Conservation (phyloP, 2,797 vertebrate genomes). For the Lepus townsendii region DNA sequence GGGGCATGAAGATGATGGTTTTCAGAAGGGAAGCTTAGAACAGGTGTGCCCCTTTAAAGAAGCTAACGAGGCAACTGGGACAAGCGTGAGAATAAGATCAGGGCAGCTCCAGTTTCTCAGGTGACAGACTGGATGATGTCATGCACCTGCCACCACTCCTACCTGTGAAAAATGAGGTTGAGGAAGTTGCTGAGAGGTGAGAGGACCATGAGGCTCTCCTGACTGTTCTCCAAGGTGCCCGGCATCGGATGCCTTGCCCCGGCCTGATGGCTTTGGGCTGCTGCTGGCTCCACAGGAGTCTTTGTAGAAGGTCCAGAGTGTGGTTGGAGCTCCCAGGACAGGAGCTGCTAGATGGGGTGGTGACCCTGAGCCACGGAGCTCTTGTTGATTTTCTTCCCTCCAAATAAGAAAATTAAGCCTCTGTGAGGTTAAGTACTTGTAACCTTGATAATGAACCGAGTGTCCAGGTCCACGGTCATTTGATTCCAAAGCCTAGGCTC, state of each 20-base stretch:
- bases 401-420: background rate
- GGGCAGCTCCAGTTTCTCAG: constrained; percentile 39
- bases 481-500: background rate
- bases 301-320: too few species aligned
- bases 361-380: background rate
- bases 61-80: background rate
- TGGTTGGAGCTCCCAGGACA: background rate
- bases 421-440: background rate
- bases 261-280: background rate
- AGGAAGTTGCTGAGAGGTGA: background rate
- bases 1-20: background rate
- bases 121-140: background rate
- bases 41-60: background rate
- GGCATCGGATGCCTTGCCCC: background rate
- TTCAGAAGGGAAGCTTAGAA: background rate
- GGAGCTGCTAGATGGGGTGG: background rate
- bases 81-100: background rate
- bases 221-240: background rate
- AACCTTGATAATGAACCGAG: background rate
- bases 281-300: background rate
- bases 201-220: background rate
- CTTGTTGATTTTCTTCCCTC: background rate
- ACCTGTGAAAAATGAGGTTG: background rate
- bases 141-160: background rate
- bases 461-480: background rate